Base-by-base conservation (phyloP, 2,113 vertebrate species). In the Athene cunicularia region DNA sequence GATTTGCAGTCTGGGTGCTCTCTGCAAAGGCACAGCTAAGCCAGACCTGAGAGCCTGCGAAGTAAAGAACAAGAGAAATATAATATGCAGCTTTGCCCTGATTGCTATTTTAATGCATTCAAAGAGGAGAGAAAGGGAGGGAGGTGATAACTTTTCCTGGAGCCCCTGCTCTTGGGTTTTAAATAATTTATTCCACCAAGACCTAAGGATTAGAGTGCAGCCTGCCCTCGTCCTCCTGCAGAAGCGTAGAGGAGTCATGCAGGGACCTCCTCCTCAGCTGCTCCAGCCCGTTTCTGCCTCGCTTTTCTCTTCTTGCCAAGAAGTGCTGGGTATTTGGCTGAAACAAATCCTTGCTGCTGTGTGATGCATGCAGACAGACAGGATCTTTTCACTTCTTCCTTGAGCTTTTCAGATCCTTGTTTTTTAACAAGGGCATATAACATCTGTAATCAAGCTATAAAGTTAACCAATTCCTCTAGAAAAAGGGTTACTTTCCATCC, bases 371-470 rank as follows among this genome's bases (percentile, higher is more conserved):
- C 70, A 68, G 90, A 82, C 93, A 97, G 76, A 83, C 74, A 53
- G 83, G 39, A 93, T 93, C 95, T 92, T 94, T 64, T 68, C 92
- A 28, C 28, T 72, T 39, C 37, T 83, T 35, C 49, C 83, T 39
- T 14, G 32, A 55, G 88, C 64, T 91, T 96, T 97, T 95, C 94
- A 93, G 88, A 94, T 75, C 84, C 86, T 83, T 92, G 58, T 82
- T 94, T 80, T 74, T 95, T 95, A 71, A 86, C 41, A 41, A 62
- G 41, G 23, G 8, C 37, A 5, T n/a, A 8, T 20, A 39, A 82
- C 77, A 76, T 73, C 89, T 91, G 59, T 8, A 37, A 27, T 5
- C 26, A 52, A 58, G 20, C 26, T 35, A 8, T 23, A 14, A 50
- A 60, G 20, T 55, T 26, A 45, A 55, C 21, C 32, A 27, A 0